These are phyloP conservation scores for Plecotus auritus DNA, from an alignment of 2,113 vertebrate genomes.

Conservation along the genomic window DNA sequence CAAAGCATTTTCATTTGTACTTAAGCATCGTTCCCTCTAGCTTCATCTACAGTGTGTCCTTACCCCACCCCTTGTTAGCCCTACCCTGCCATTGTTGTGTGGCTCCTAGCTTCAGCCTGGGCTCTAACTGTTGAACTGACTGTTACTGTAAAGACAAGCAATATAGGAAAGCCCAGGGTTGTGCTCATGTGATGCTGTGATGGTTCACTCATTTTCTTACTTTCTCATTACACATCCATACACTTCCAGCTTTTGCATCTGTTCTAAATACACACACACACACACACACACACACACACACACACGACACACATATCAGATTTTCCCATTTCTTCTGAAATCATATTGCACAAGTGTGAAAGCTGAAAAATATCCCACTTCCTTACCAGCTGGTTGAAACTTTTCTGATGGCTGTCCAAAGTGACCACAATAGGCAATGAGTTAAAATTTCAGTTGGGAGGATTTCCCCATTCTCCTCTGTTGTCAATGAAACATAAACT, in stretches of 20 bases:
- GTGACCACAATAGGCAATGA: constrained; percentile 78
- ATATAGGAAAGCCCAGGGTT: background rate
- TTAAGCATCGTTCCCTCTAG: background rate
- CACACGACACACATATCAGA: background rate
- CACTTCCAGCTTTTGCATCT: constrained; percentile 69
- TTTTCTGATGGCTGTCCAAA: constrained; percentile 76
- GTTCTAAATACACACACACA: constrained; percentile 48
- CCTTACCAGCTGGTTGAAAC: constrained; percentile 78
- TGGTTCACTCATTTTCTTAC: background rate
- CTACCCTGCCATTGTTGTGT: rapidly evolving
- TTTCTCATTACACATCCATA: constrained; percentile 41
- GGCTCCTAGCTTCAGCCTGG: background rate
- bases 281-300: background rate
- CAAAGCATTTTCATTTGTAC: background rate
- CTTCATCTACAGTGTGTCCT: background rate
- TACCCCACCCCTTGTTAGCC: background rate
- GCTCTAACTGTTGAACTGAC: background rate
- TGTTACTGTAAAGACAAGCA: background rate
- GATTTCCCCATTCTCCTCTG: constrained; percentile 67
- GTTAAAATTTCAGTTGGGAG: constrained; percentile 77
- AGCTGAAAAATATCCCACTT: constrained; percentile 76
- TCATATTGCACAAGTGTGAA: constrained; percentile 75
- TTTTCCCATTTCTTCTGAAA: constrained; percentile 74
- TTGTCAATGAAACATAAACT: constrained; percentile 73
- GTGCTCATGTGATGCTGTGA: rapidly evolving